A percentile compares a stretch with the other conserved stretches of the same genome.
These are phyloP conservation scores for Urocynchramus pylzowi DNA, from an alignment of 2,113 vertebrate species.

Conservation along the genomic window DNA sequence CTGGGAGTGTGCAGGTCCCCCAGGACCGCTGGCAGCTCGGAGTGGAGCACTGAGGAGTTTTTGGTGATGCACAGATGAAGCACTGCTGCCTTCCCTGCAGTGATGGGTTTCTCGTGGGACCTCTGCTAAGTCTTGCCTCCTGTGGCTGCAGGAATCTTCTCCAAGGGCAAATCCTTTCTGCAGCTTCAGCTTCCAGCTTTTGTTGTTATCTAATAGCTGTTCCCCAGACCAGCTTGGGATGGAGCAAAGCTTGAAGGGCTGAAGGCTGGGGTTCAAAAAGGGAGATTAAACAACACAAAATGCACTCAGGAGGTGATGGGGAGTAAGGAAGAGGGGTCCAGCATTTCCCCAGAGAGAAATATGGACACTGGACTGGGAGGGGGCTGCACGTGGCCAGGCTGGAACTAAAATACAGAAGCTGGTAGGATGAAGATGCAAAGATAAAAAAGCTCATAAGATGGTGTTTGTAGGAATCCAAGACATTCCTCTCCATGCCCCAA, in stretches of 20 bases:
- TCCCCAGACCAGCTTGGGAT: neutral
- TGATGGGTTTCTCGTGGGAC: neutral
- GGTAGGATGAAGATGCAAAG: neutral
- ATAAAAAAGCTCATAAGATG: rapidly evolving
- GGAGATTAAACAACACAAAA: neutral
- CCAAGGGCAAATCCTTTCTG: neutral
- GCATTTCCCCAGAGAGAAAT: neutral
- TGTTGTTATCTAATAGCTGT: neutral
- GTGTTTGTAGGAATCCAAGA: too few relatives aligned
- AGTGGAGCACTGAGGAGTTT: neutral
- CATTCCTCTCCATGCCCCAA: too few relatives aligned
- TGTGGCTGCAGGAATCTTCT: neutral
- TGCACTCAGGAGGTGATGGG: neutral
- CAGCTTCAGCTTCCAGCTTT: neutral
- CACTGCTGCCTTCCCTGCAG: neutral
- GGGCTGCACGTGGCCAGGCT: neutral
- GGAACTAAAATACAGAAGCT: neutral
- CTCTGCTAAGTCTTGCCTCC: neutral
- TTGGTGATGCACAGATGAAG: neutral
- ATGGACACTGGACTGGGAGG: rapidly evolving
- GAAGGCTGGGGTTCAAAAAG: neutral
- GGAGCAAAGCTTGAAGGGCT: neutral
- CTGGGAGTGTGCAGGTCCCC: neutral
- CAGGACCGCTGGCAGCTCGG: neutral
- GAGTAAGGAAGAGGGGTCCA: neutral